Conservation (phyloP, 2,888 invertebrate genomes). For the Carpatolechia fugitivella region DNA sequence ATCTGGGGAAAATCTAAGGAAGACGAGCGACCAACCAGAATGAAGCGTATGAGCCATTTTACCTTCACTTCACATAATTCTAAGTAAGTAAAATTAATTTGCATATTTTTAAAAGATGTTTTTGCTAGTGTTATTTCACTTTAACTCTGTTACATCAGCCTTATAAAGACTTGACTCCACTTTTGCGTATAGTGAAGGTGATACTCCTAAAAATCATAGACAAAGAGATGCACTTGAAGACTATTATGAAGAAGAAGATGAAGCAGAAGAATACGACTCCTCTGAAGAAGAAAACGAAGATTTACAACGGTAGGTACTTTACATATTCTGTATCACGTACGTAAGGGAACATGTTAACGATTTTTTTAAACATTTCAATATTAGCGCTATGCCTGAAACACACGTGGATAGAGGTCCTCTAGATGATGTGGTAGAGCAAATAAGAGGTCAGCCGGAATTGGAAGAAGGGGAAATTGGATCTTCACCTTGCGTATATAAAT, state of each 20-base stretch:
- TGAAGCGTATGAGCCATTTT: constrained; percentile 59
- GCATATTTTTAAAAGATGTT: no score
- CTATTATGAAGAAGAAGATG: constrained; percentile 28
- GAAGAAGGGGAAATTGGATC: constrained; percentile 71
- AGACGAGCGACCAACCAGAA: constrained; percentile 40
- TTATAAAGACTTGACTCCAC: no score
- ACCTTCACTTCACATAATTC: constrained; percentile 47
- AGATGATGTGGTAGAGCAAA: constrained; percentile 69
- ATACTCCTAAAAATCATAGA: not conserved
- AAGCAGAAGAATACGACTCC: constrained; percentile 15
- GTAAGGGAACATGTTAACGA: not conserved
- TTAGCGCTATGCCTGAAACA: constrained; percentile 54
- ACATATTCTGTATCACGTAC: no score
- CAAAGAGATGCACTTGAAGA: not conserved
- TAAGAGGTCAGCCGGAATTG: constrained; percentile 67
- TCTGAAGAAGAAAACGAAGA: constrained; percentile 40
- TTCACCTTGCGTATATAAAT: constrained; percentile 59
- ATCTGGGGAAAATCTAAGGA: constrained; percentile 45
- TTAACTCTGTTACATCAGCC: no score
- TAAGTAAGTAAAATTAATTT: constrained; percentile 44
- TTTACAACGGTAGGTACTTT: constrained; percentile 42
- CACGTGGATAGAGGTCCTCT: constrained; percentile 67
- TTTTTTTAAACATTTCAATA: not conserved
- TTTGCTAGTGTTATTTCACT: no score
- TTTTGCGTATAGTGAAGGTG: constrained; percentile 37